Conservation (phyloP, 2,888 invertebrate genomes). For the Zygothrica quintamaculata region DNA sequence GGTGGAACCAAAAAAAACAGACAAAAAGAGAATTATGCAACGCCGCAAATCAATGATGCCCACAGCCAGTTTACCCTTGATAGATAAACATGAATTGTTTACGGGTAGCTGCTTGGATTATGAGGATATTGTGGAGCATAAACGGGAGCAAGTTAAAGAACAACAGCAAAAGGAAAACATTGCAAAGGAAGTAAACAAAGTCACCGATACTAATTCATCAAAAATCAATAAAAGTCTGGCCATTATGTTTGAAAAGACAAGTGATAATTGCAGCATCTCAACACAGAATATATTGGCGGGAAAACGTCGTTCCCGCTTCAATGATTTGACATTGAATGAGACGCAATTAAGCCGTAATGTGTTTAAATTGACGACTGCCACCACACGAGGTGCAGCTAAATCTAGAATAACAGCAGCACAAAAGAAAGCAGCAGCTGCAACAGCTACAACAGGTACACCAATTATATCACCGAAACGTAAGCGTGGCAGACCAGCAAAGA, state of each 20-base stretch:
- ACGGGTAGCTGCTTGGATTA: constrained; percentile 56
- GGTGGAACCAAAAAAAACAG: too few relatives aligned
- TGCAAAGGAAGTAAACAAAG: neutral
- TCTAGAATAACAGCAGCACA: neutral
- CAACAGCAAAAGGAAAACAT: constrained; percentile 7
- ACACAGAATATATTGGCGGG: constrained; percentile 82
- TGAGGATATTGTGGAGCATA: constrained; percentile 69
- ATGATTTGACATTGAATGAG: constrained; percentile 74
- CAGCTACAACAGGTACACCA: neutral
- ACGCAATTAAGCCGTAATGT: constrained; percentile 50
- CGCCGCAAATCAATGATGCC: constrained; percentile 71
- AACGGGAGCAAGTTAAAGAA: constrained; percentile 16
- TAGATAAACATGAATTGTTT: constrained; percentile 64
- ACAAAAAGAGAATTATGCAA: constrained; percentile 8
- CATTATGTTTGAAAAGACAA: constrained; percentile 71
- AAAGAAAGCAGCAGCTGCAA: neutral
- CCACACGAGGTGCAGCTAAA: neutral
- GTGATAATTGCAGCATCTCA: constrained; percentile 81
- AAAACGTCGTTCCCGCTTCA: constrained; percentile 74
- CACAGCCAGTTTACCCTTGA: constrained; percentile 60
- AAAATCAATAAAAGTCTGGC: constrained; percentile 55
- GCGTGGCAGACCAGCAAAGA: constrained; percentile 20
- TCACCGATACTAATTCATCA: too few relatives aligned
- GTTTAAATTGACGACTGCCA: constrained; percentile 42
- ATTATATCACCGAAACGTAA: constrained; percentile 30